phyloP scores from a whole-genome alignment of 2,888 invertebrate species.

The Dicranocentrus wangi region DNA sequence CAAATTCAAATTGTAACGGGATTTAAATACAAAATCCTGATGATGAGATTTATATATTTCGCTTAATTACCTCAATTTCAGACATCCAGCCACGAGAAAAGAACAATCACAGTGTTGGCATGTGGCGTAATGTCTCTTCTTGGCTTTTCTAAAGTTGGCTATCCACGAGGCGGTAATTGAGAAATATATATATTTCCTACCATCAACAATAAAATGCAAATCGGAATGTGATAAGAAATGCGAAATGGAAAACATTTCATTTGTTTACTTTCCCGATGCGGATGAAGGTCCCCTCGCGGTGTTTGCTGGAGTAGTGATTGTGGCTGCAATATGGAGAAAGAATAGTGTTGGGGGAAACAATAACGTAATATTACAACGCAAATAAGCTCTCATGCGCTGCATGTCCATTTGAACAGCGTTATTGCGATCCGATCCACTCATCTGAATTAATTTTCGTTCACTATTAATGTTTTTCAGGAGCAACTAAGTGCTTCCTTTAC shows the following conservation, averaged over 20 bases:
- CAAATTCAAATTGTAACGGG: background rate
- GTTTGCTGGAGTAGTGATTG: slow-evolving; percentile 64
- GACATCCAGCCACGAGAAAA: slow-evolving; percentile 45
- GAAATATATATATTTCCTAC: background rate
- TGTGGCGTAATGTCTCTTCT: slow-evolving; percentile 67
- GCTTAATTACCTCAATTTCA: background rate
- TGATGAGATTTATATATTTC: too few species aligned
- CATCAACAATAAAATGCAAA: background rate
- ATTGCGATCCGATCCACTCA: too few species aligned
- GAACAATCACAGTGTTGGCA: slow-evolving; percentile 52
- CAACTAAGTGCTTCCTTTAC: slow-evolving; percentile 54
- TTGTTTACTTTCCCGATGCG: too few species aligned
- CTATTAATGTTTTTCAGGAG: slow-evolving; percentile 43
- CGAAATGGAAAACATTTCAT: background rate
- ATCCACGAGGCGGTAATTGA: slow-evolving; percentile 66
- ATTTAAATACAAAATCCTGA: background rate
- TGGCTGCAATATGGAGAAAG: slow-evolving; percentile 60
- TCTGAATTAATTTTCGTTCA: too few species aligned
- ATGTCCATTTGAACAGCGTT: background rate
- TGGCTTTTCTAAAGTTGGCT: slow-evolving; percentile 68
- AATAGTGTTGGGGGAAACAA: slow-evolving; percentile 60
- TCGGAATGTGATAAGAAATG: too few species aligned
- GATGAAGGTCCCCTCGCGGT: slow-evolving; percentile 67
- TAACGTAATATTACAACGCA: slow-evolving; percentile 63
- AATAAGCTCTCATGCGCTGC: background rate